Base-by-base conservation (phyloP, 2,113 vertebrate species). In the Illadopsis cleaveri region DNA sequence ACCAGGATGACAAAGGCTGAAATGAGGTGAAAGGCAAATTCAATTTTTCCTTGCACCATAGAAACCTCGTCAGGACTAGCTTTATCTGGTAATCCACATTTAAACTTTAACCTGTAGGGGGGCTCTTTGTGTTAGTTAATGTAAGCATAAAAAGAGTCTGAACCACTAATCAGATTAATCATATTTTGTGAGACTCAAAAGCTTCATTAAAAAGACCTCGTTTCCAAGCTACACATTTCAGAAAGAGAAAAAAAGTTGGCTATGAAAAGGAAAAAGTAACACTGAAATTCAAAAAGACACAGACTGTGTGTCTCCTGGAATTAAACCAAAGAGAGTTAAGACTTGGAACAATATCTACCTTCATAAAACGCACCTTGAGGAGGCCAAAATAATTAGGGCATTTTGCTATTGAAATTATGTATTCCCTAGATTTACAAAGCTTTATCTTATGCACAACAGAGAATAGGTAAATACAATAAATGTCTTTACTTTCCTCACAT, bases 91-190 rank as follows among this genome's bases (percentile, higher is more conserved):
- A 99, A 99, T 99, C 99, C 99, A 99, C 99, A 98, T 99, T 99
- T 99, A 99, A 99, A 99, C 99, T 99, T 99, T 99, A 99, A 99
- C 99, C 99, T 99, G 99, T 99, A 98, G 99, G 99, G 98, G 99
- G 98, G 98, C 98, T 99, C 98, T 99, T 99, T 99, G 99, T 99
- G 98, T 98, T 98, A 98, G 98, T 98, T 99, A 99, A 99, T 99
- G 98, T 99, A 99, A 98, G 98, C 98, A 99, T 98, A 99, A 99
- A 99, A 98, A 98, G 97, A 98, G 98, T 96, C 98, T 98, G 99
- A 99, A 99, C 99, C 98, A 98, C 98, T 99, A 99, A 99, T 99
- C 98, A 99, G 98, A 99, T 99, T 99, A 99, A 99, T 99, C 98
- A 99, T 99, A 99, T 99, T 98, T 99, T 99, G 98, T 98, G 98